Evolutionary conservation across 2,888 invertebrate species (phyloP).

Genomic region (Drosophila pegasa): DNA sequence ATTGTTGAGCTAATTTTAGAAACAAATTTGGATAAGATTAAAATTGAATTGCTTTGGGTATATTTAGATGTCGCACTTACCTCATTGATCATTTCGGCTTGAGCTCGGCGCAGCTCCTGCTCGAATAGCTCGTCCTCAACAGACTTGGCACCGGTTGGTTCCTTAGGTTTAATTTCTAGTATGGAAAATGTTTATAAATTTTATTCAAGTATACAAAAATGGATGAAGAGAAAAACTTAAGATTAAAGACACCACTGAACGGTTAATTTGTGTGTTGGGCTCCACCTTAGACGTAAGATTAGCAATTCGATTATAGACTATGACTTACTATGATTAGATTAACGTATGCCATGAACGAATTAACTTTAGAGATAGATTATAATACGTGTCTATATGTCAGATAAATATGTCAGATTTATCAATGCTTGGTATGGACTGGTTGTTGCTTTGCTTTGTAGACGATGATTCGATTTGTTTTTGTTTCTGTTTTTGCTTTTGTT

Average conservation of each 20-base stretch:
- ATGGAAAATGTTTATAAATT: background rate
- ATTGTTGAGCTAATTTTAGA: conserved; percentile 79
- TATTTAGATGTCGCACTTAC: conserved; percentile 66
- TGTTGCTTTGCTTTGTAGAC: conserved; percentile 34
- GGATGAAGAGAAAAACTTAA: background rate
- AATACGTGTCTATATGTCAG: conserved; percentile 47
- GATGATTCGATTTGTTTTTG: conserved; percentile 20
- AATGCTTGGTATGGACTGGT: conserved; percentile 40
- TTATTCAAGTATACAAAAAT: background rate
- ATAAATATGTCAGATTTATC: conserved; percentile 32
- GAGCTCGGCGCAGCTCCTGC: conserved; percentile 82
- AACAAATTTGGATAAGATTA: conserved; percentile 1
- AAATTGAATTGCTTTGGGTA: background rate
- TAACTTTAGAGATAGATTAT: conserved; percentile 45
- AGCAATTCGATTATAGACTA: conserved; percentile 41
- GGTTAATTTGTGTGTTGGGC: conserved; percentile 47
- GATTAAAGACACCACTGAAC: conserved; percentile 51
- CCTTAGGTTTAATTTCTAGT: conserved; percentile 82
- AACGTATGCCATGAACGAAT: conserved; percentile 54
- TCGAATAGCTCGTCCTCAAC: conserved; percentile 73
- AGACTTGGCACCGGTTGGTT: conserved; percentile 41
- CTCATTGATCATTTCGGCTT: conserved; percentile 84
- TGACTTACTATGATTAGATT: conserved; percentile 63
- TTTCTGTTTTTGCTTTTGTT: conserved; percentile 19
- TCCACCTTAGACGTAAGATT: conserved; percentile 53